Evolutionary conservation across 2,888 invertebrate genomes (phyloP), one percentile per base, ranked within the genome.

Genomic region (Diaperis boleti): DNA sequence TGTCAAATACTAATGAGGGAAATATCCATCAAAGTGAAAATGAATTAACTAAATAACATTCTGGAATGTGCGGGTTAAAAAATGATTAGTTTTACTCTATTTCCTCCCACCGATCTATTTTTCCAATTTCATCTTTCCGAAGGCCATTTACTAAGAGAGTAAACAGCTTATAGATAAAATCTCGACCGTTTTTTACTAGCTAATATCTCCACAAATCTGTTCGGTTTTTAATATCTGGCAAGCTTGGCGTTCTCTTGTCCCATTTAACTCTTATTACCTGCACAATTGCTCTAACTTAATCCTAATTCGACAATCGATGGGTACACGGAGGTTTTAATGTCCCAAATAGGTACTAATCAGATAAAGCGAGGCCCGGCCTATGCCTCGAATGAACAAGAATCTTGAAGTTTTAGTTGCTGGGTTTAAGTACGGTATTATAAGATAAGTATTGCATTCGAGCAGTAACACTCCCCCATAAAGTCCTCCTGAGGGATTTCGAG

Each of bases 231-330:
- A 39, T 39, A 39, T 39, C 39, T 5, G 6, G 39, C 33, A 39
- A 17, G n/a, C 39, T 14, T 14, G 15, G 11, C 15, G 17, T 39
- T 39, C 39, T 10, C 11, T 11, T 3, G 2, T 37, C 13, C 37
- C 37, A 37, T 13, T 14, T 39, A 39, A 39, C 39, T 39, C 15
- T 39, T 39, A 39, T 39, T 15, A 39, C 39, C 39, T 39, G 15
- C 14, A 39, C 39, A 14, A 17, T 39, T 39, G 8, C 17, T 39
- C 15, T 39, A 39, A 39, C 39, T 39, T 20, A 20, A 3, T 42
- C 20, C n/a, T 33, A 18, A 42, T 42, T 42, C 41, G 41, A 42
- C 41, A 42, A 42, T 10, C 41, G 41, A 42, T 42, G 41, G 41
- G 7, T 15, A 26, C 29, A 14, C 14, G 26, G 45, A 26, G 22